These are phyloP conservation scores for Agapornis roseicollis DNA, from an alignment of 2,113 vertebrate genomes.

Conservation along the genomic window DNA sequence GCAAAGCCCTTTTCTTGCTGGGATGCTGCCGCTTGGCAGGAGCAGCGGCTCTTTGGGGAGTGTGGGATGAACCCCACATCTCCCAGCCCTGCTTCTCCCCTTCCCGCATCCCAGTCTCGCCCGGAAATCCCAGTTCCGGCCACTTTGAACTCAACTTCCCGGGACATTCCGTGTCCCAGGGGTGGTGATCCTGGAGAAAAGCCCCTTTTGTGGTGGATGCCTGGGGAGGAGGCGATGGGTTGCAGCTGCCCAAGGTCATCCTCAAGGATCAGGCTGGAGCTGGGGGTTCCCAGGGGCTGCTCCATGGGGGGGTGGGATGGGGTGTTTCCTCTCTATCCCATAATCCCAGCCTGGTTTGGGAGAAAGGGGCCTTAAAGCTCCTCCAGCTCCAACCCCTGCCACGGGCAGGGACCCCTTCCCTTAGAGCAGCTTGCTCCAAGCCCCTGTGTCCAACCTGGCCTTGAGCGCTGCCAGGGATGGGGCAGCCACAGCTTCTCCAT, in stretches of 20 bases:
- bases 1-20: background rate
- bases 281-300: fast-evolving
- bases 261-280: background rate
- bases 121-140: fast-evolving
- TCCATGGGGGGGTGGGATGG: fast-evolving
- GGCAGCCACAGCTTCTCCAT: background rate
- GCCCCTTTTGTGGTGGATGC: background rate
- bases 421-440: background rate
- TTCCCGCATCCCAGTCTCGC: background rate
- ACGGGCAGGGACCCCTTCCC: background rate
- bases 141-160: background rate
- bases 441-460: background rate
- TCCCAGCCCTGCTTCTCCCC: background rate
- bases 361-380: background rate
- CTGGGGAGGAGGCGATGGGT: background rate
- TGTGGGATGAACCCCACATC: background rate
- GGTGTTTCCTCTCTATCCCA: background rate
- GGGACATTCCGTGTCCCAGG: background rate
- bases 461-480: too few species aligned
- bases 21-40: conserved; percentile 12
- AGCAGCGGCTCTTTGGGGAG: background rate
- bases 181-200: background rate
- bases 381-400: background rate
- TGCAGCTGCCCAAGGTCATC: background rate
- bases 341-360: background rate